Base-by-base conservation (phyloP, 2,888 invertebrate species). In the Ceriagrion tenellum region DNA sequence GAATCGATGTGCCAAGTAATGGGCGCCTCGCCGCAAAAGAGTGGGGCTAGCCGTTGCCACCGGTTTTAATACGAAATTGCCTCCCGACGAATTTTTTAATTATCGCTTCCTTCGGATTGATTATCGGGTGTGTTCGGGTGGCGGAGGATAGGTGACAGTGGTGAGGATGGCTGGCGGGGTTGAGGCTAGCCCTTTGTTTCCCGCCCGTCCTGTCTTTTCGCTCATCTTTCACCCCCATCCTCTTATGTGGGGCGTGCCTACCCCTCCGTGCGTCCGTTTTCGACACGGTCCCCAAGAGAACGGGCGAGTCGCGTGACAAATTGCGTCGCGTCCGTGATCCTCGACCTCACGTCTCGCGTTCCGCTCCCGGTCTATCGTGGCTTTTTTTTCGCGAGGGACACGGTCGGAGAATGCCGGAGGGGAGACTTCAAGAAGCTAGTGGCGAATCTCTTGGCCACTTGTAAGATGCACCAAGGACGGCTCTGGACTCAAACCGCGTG, bases 41-140 rank as follows among this genome's bases (percentile, higher is more conserved):
- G 47, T n/a, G 69, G 47, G 47, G 47, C 8, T 2, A 47, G 47
- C 47, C 47, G 8, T 47, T 47, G 69, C n/a, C 26, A n/a, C 23
- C 81, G 18, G 81, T 35, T 81, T n/a, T 35, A 35, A 81, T 35
- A 35, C 30, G 35, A 81, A 81, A 81, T 81, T 81, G 35, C 81
- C 81, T 4, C 2, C 10, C 35, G 69, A 69, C 69, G 81, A 81
- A 81, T 81, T 16, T 81, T 81, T 81, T 81, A 81, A 81, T 81
- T 81, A 81, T 81, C 81, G 81, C 81, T 18, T 35, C 35, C n/a
- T 35, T 35, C 81, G 81, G 81, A 81, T 81, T 81, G 81, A 81
- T 81, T 81, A 81, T 81, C 35, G 81, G n/a, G 35, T 2, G 30
- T 35, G 30, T 81, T 35, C n/a, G 69, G n/a, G n/a, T 12, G n/a